Evolutionary conservation across 35 echinoderm and acorn worm genomes (phyloP).

Genomic region (Ptychodera flava): DNA sequence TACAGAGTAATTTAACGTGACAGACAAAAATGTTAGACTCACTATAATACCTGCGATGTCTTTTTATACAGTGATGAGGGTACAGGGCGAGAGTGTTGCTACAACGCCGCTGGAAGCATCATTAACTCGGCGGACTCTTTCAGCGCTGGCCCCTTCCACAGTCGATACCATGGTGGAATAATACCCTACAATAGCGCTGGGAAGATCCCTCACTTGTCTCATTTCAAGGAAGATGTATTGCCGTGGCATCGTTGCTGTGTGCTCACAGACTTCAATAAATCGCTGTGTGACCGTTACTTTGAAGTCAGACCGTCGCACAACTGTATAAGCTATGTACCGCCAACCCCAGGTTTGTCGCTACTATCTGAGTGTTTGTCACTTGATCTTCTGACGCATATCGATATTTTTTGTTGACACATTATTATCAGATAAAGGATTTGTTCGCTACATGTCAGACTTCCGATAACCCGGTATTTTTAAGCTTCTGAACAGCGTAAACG

Average conservation of each 20-base stretch:
- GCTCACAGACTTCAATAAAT: constrained; percentile 4
- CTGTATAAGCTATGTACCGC: constrained; percentile 56
- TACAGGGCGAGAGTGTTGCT: constrained; percentile 79
- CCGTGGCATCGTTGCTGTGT: constrained; percentile 91
- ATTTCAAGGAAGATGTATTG: constrained; percentile 52
- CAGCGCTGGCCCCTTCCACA: constrained; percentile 51
- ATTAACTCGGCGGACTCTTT: constrained; percentile 48
- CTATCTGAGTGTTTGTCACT: no score
- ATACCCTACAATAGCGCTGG: constrained; percentile 22
- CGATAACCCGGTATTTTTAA: no score
- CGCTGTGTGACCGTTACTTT: constrained; percentile 35
- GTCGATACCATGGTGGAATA: constrained; percentile 44
- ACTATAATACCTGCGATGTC: background rate
- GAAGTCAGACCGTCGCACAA: constrained; percentile 50
- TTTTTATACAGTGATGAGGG: constrained; percentile 24
- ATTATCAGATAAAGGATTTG: no score
- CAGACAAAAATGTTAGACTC: background rate
- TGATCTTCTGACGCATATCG: no score
- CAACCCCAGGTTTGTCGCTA: constrained; percentile 59
- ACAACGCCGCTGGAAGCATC: constrained; percentile 37
- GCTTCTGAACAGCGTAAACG: no score
- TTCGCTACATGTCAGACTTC: no score
- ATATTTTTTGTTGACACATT: no score
- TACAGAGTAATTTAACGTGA: background rate
- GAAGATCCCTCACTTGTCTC: constrained; percentile 71